phyloP scores from a whole-genome alignment of 2,797 vertebrate genomes.

The Galaxias olidus region DNA sequence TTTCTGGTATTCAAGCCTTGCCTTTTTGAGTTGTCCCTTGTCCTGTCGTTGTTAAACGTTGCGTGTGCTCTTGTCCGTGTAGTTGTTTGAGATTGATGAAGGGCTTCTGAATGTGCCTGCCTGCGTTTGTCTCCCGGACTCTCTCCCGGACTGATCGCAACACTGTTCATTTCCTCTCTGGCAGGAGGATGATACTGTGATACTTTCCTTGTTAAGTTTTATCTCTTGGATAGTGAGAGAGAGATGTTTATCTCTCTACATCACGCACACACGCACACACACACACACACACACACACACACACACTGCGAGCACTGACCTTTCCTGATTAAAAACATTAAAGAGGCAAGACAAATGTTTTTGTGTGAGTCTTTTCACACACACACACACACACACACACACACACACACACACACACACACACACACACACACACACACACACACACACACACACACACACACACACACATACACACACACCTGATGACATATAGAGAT shows the following conservation, averaged over 20 bases:
- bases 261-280: neutral
- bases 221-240: constrained; percentile 27
- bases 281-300: constrained; percentile 11
- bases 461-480: neutral
- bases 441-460: constrained; percentile 4
- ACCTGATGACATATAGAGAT: constrained; percentile 22
- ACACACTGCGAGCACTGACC: constrained; percentile 22
- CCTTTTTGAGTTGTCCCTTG: too few species aligned
- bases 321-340: constrained; percentile 34
- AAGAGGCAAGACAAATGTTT: neutral
- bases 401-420: neutral
- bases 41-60: too few species aligned
- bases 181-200: constrained; percentile 13
- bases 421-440: neutral
- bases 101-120: too few species aligned
- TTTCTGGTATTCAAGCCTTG: too few species aligned
- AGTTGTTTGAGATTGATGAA: too few species aligned
- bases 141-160: neutral
- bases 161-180: constrained; percentile 10
- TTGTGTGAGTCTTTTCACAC: neutral
- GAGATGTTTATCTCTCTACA: neutral
- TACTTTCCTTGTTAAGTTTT: constrained; percentile 31
- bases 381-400: neutral
- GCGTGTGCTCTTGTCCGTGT: too few species aligned
- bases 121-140: too few species aligned